These are phyloP conservation scores for Eupithecia inturbata DNA, from an alignment of 2,888 invertebrate species.

Conservation along the genomic window DNA sequence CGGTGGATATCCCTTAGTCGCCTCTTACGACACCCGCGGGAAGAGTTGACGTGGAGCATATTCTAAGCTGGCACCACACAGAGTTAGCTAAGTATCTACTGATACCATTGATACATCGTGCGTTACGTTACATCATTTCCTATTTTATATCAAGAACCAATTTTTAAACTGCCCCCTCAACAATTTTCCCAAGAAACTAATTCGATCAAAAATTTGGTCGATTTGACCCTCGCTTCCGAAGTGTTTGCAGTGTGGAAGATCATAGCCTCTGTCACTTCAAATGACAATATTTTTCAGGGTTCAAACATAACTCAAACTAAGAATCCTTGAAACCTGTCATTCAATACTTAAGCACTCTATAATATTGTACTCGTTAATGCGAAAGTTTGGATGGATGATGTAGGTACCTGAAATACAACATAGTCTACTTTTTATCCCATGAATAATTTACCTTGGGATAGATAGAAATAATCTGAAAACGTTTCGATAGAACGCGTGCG, in stretches of 20 bases:
- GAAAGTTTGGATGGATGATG: too few species aligned
- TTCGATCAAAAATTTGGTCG: slow-evolving; percentile 32
- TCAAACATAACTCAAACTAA: not conserved
- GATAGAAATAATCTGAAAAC: too few species aligned
- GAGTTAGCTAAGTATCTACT: not conserved
- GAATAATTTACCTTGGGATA: too few species aligned
- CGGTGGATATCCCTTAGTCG: too few species aligned
- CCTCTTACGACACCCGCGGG: too few species aligned
- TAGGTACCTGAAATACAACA: too few species aligned
- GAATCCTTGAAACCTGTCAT: not conserved
- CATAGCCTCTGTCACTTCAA: slow-evolving; percentile 9
- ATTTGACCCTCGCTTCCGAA: slow-evolving; percentile 14
- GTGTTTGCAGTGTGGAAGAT: slow-evolving; percentile 5
- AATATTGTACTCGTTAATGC: too few species aligned
- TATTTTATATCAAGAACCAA: not conserved
- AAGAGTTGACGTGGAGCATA: too few species aligned
- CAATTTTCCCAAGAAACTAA: slow-evolving; percentile 25
- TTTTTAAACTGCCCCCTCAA: slow-evolving; percentile 17
- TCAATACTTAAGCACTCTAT: not conserved
- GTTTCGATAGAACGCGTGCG: too few species aligned
- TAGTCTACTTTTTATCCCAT: too few species aligned
- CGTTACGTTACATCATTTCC: not conserved
- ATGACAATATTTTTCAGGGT: not conserved
- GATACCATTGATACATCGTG: not conserved
- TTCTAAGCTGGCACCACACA: not conserved